Percentiles rank a stretch among this genome's conserved stretches.
Conservation (phyloP, 2,888 invertebrate species). For the Oxytorus armatus region DNA sequence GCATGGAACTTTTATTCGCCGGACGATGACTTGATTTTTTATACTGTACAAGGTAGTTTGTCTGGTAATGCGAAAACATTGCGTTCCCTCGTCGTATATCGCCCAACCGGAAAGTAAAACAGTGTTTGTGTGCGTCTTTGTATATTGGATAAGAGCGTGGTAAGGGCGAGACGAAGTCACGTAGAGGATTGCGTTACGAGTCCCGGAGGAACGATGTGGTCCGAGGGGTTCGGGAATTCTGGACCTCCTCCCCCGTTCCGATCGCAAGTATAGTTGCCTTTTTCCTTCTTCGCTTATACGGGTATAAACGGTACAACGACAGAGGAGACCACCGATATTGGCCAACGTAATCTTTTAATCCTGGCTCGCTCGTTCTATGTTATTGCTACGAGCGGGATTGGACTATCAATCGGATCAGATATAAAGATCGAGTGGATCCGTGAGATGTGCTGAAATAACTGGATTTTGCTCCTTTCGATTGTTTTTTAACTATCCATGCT, state of each 20-base stretch:
- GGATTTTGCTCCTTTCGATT: background rate
- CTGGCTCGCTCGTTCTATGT: slow-evolving; percentile 62
- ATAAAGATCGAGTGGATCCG: slow-evolving; percentile 55
- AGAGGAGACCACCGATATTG: slow-evolving; percentile 73
- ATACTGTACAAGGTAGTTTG: slow-evolving; percentile 72
- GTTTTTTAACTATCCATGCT: background rate
- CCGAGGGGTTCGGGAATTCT: slow-evolving; percentile 26
- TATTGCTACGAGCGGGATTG: slow-evolving; percentile 62
- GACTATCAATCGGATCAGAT: slow-evolving; percentile 61
- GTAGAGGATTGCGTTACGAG: slow-evolving; percentile 78
- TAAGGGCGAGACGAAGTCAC: slow-evolving; percentile 71
- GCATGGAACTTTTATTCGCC: slow-evolving; percentile 8
- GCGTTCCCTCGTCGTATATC: slow-evolving; percentile 65
- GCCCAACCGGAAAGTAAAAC: background rate
- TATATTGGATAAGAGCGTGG: slow-evolving; percentile 9
- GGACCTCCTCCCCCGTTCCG: no score
- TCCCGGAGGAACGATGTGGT: slow-evolving; percentile 73
- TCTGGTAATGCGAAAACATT: slow-evolving; percentile 78
- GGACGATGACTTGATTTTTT: slow-evolving; percentile 53
- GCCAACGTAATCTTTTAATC: slow-evolving; percentile 79
- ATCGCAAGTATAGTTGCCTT: slow-evolving; percentile 14
- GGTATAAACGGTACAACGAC: slow-evolving; percentile 26
- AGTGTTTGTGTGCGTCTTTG: slow-evolving; percentile 35
- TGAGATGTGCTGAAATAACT: background rate
- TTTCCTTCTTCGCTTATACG: slow-evolving; percentile 69